These are phyloP conservation scores for Coreius guichenoti DNA, from an alignment of 2,797 vertebrate genomes.

Conservation along the genomic window DNA sequence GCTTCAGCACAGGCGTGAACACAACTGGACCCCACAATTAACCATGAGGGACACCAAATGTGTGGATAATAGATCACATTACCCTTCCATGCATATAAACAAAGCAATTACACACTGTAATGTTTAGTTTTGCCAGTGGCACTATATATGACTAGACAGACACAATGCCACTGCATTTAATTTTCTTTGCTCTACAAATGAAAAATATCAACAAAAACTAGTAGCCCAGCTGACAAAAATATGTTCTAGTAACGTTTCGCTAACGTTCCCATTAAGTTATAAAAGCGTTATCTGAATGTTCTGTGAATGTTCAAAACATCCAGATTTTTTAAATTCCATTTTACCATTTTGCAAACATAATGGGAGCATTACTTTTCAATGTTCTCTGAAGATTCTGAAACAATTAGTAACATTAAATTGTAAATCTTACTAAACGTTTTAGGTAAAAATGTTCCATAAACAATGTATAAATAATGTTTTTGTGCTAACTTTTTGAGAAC, in stretches of 20 bases:
- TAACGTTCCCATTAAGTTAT: neutral
- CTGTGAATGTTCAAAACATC: neutral
- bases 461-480: neutral
- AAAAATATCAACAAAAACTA: neutral
- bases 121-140: slow-evolving; percentile 1
- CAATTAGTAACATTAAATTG: neutral
- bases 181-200: neutral
- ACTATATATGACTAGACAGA: slow-evolving; percentile 14
- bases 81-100: slow-evolving; percentile 22
- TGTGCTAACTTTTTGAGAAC: neutral
- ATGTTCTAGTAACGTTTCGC: neutral
- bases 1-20: slow-evolving; percentile 41
- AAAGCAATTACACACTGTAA: neutral
- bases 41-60: neutral
- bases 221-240: neutral
- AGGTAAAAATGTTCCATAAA: neutral
- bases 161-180: neutral
- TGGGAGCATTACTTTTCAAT: neutral
- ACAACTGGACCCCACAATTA: slow-evolving; percentile 38
- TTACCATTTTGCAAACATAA: neutral
- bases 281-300: neutral
- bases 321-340: neutral
- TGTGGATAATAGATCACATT: neutral
- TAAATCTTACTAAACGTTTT: neutral
- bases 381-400: neutral